phyloP scores from a whole-genome alignment of 2,888 invertebrate species.

The Chymomyza procnemis region DNA sequence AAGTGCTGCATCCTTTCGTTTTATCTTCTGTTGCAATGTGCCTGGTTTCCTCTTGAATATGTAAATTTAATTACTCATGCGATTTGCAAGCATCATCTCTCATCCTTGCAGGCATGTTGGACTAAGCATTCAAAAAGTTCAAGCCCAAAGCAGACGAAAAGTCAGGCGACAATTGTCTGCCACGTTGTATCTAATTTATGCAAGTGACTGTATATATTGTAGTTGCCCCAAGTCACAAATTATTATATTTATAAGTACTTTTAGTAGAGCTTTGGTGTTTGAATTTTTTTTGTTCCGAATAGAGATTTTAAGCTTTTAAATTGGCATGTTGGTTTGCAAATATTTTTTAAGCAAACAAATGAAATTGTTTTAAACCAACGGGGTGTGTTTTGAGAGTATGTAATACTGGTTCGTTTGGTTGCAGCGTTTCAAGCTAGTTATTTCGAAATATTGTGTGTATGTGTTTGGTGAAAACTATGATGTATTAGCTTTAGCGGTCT shows the following conservation, averaged over 20 bases:
- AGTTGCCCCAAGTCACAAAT: neutral
- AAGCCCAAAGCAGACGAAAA: neutral
- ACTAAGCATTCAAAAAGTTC: neutral
- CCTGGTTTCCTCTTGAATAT: neutral
- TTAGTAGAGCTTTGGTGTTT: neutral
- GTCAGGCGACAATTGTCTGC: neutral
- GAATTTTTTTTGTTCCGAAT: neutral
- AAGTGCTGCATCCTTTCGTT: neutral
- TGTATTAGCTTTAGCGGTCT: no score
- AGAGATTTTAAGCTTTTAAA: neutral
- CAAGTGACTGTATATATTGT: neutral
- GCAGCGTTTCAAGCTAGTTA: no score
- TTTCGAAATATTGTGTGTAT: no score
- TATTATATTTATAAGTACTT: neutral
- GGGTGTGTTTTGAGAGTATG: no score
- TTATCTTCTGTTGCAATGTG: neutral
- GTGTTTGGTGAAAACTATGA: no score
- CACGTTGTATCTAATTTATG: neutral
- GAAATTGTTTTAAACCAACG: neutral
- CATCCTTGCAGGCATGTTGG: neutral
- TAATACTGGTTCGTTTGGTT: no score
- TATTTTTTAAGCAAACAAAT: neutral
- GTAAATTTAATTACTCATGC: conserved; percentile 1
- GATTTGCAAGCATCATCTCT: neutral
- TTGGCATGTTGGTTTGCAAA: neutral